Percentiles rank a stretch among this genome's conserved stretches.
Evolutionary conservation across 2,888 invertebrate genomes (phyloP).

Genomic region (Eutolmus rufibarbis): DNA sequence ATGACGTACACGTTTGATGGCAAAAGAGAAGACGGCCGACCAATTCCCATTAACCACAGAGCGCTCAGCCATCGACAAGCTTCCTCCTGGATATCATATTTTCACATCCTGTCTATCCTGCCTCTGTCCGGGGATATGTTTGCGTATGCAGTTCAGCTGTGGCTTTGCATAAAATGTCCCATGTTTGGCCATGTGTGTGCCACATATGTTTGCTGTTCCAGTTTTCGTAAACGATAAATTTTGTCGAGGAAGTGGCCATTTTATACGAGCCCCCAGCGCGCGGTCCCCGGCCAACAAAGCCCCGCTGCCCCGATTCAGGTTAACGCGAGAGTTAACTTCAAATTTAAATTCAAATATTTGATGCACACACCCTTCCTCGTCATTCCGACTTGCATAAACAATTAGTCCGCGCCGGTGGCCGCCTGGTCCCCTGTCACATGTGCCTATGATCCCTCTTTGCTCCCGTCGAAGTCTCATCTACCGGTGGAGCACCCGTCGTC

Average conservation of each 20-base stretch:
- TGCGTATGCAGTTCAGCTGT: conserved; percentile 37
- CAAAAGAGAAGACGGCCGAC: neutral
- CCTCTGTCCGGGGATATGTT: neutral
- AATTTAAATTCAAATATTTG: conserved; percentile 48
- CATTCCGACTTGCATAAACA: conserved; percentile 46
- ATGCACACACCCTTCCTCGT: conserved; percentile 40
- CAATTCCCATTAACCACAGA: neutral
- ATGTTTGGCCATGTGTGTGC: conserved; percentile 46
- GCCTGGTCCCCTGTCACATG: neutral
- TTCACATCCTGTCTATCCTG: conserved; percentile 26
- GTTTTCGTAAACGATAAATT: conserved; percentile 42
- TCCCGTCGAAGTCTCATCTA: neutral
- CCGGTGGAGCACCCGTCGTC: neutral
- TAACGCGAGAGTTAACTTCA: conserved; percentile 44
- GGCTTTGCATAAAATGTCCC: conserved; percentile 44
- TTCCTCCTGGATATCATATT: conserved; percentile 20
- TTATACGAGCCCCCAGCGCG: neutral
- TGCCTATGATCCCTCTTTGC: neutral
- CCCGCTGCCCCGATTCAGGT: neutral
- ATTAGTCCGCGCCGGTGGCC: conserved; percentile 33
- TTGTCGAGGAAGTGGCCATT: conserved; percentile 34
- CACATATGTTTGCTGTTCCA: conserved; percentile 41
- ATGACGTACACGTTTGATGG: neutral
- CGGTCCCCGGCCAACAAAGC: neutral
- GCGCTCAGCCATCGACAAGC: neutral